These are phyloP conservation scores for Epinephelus coioides DNA, from an alignment of 2,797 vertebrate species.

Conservation along the genomic window DNA sequence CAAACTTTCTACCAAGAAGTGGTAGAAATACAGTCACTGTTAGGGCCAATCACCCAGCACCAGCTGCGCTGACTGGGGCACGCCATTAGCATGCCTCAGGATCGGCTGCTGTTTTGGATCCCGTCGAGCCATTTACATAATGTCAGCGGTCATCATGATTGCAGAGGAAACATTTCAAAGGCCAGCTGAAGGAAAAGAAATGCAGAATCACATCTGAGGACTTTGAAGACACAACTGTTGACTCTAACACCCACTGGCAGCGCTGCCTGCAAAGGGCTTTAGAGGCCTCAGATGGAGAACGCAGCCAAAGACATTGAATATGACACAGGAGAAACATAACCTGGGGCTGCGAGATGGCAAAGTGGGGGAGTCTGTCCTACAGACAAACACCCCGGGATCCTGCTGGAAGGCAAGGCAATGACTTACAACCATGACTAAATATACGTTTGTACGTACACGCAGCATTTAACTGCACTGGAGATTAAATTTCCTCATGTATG, in stretches of 20 bases:
- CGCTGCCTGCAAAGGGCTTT: conserved; percentile 20
- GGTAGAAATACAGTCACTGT: conserved; percentile 14
- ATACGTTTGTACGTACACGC: not conserved
- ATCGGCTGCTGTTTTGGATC: conserved; percentile 56
- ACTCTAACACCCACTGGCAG: conserved; percentile 64
- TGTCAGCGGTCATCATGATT: conserved; percentile 56
- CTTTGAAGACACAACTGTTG: conserved; percentile 58
- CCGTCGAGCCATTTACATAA: conserved; percentile 56
- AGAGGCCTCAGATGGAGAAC: conserved; percentile 35
- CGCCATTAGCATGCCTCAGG: conserved; percentile 60
- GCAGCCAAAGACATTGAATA: conserved; percentile 44
- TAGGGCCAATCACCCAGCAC: conserved; percentile 54
- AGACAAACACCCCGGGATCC: conserved; percentile 31
- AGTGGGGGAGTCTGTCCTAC: conserved; percentile 11
- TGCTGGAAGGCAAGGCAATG: conserved; percentile 12
- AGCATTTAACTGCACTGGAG: not conserved
- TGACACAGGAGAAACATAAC: conserved; percentile 55
- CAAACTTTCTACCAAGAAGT: conserved; percentile 1
- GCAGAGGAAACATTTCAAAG: conserved; percentile 49
- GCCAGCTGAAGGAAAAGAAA: conserved; percentile 43
- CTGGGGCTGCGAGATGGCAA: conserved; percentile 34
- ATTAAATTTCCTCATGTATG: not conserved
- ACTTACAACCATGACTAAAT: not conserved
- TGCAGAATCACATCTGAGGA: conserved; percentile 49
- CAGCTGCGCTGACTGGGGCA: conserved; percentile 42